A percentile compares a stretch with the other conserved stretches of the same genome.
Evolutionary conservation across 2,888 invertebrate genomes (phyloP).

Genomic region (Bursaphelenchus okinawaensis): DNA sequence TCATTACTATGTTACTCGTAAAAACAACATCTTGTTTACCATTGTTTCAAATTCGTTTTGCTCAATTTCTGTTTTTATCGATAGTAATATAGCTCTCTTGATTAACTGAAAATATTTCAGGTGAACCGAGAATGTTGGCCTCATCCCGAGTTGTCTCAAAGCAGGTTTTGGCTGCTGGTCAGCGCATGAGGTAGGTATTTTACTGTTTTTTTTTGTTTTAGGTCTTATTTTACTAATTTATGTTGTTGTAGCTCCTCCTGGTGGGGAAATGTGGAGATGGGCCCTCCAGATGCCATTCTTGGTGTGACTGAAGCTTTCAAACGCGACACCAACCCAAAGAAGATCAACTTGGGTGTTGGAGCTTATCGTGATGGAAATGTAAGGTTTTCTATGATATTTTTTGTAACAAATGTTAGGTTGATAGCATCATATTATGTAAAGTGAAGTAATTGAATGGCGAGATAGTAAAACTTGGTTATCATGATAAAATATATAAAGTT

Average conservation of each 20-base stretch:
- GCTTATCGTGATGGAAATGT: constrained; percentile 89
- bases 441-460: too few relatives aligned
- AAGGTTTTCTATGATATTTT: neutral
- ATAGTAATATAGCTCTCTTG: too few relatives aligned
- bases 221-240: neutral
- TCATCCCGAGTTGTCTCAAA: neutral
- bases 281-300: constrained; percentile 67
- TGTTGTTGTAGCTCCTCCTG: constrained; percentile 28
- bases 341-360: constrained; percentile 75
- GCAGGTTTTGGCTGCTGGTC: neutral
- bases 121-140: neutral
- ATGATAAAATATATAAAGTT: neutral
- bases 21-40: too few relatives aligned
- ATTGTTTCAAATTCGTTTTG: too few relatives aligned
- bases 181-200: neutral
- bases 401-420: too few relatives aligned
- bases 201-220: neutral
- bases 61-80: too few relatives aligned
- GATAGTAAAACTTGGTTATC: neutral
- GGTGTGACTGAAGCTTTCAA: constrained; percentile 90
- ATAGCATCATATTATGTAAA: too few relatives aligned
- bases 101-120: too few relatives aligned
- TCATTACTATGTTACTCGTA: too few relatives aligned
- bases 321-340: constrained; percentile 79
- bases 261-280: constrained; percentile 55